A percentile compares a stretch with the other conserved stretches of the same genome.
Conservation (phyloP, 2,797 vertebrate species). For the Botia almorhae region DNA sequence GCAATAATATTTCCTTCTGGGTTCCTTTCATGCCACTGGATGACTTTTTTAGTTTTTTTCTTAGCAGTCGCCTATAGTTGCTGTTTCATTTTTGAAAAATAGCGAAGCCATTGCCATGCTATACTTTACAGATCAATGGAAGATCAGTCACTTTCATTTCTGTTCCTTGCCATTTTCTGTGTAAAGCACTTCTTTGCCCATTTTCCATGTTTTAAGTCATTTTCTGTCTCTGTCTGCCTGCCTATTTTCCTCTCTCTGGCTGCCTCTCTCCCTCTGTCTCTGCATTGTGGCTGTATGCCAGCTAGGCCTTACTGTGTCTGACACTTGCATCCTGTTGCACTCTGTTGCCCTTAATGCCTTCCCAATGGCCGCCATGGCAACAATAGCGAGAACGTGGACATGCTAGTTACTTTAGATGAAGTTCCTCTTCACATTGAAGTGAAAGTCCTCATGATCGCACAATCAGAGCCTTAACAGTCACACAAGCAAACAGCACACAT, state of each 20-base stretch:
- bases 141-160: slow-evolving; percentile 19
- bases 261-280: background rate
- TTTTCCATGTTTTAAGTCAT: background rate
- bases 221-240: background rate
- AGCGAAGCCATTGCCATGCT: slow-evolving; percentile 12
- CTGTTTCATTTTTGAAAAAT: slow-evolving; percentile 20
- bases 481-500: background rate
- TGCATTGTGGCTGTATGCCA: slow-evolving; percentile 42
- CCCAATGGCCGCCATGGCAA: background rate
- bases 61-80: background rate
- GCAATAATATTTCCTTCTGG: slow-evolving; percentile 1
- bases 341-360: slow-evolving; percentile 33
- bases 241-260: background rate
- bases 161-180: slow-evolving; percentile 24
- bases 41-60: slow-evolving; percentile 18
- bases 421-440: slow-evolving; percentile 35
- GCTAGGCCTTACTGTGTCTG: slow-evolving; percentile 16
- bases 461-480: slow-evolving; percentile 25
- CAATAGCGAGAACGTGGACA: background rate
- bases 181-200: background rate
- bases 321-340: slow-evolving; percentile 44
- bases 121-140: slow-evolving; percentile 35
- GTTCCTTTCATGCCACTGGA: slow-evolving; percentile 7
- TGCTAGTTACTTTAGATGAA: slow-evolving; percentile 13
- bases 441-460: slow-evolving; percentile 19